Base-by-base conservation (phyloP, 2,113 vertebrate species). In the Sinocyclocheilus rhinocerous region DNA sequence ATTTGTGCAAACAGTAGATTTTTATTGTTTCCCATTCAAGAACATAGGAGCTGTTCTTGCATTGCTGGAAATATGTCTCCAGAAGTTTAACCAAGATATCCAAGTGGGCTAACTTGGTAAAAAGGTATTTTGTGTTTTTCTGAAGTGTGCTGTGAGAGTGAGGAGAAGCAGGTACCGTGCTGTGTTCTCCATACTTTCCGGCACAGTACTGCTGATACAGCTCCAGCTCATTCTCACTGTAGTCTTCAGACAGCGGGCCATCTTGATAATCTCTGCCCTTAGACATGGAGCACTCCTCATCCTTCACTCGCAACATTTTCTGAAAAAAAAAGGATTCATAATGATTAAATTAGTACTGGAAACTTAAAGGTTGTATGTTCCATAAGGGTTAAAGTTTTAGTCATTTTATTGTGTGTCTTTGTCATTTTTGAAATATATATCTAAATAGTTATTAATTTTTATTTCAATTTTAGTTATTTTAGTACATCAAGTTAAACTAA, bases 231-330 rank as follows among this genome's bases (percentile, higher is more conserved):
- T 93, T 95, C 81, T 98, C 96, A 57, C 95, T 96, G 24, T 94
- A 95, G 86, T 98, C 97, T 0, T 98, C 97, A 0, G 97, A 98
- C 85, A 97, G 95, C 0, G 92, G 92, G n/a, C 96, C 95, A 11
- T 88, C 89, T 2, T 95, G 92, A 8, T 95, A 95, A 79, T 96
- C 96, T 63, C 93, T 93, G 84, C 96, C 95, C 90, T 96, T 96
- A 90, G 92, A 94, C 90, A 91, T 88, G 81, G 90, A 93, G 20
- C 91, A 85, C 75, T 94, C 95, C 85, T 97, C 97, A 12, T 97
- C 97, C 42, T 97, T 96, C 70, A 96, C 95, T 10, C 97, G 96
- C 83, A 97, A 92, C 95, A 97, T 96, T 95, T 97, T 97, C 96
- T 96, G 90, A 50, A 85, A 57, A 7, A 8, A 59, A 59, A 3